phyloP scores from a whole-genome alignment of 2,113 vertebrate species.

The Barbus barbus region DNA sequence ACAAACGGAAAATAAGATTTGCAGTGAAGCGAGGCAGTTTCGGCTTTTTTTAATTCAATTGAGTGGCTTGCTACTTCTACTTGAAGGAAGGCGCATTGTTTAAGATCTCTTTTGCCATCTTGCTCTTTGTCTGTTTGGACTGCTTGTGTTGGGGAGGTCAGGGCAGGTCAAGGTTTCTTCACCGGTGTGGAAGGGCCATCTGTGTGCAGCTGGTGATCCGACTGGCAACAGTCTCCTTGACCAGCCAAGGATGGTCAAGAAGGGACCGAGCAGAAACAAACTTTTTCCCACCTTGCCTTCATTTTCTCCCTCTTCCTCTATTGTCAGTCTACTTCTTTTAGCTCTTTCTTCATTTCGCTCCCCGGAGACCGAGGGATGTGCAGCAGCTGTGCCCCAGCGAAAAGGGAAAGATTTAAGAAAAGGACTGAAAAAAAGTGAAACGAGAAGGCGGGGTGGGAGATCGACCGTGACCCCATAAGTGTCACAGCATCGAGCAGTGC shows the following conservation, averaged over 20 bases:
- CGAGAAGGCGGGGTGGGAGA: not conserved
- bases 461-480: conserved; percentile 21
- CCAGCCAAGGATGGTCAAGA: conserved; percentile 25
- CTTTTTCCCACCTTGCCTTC: not conserved
- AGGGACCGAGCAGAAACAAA: not conserved
- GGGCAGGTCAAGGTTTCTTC: conserved; percentile 22
- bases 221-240: conserved; percentile 20
- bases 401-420: conserved; percentile 22
- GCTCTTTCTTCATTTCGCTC: conserved; percentile 35
- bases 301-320: not conserved
- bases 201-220: conserved; percentile 21
- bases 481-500: not conserved
- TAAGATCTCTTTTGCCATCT: not conserved
- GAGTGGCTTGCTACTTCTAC: conserved; percentile 16
- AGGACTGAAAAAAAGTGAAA: not conserved
- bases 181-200: conserved; percentile 31
- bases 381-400: not conserved
- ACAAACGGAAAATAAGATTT: conserved; percentile 18
- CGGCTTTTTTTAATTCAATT: not conserved
- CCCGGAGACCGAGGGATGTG: not conserved
- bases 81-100: conserved; percentile 3
- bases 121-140: not conserved
- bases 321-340: conserved; percentile 33
- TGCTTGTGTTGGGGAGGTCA: not conserved
- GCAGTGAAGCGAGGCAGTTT: not conserved